Evolutionary conservation across 2,888 invertebrate genomes (phyloP), one percentile per base, ranked within the genome.

Genomic region (Drosophila lacicola): DNA sequence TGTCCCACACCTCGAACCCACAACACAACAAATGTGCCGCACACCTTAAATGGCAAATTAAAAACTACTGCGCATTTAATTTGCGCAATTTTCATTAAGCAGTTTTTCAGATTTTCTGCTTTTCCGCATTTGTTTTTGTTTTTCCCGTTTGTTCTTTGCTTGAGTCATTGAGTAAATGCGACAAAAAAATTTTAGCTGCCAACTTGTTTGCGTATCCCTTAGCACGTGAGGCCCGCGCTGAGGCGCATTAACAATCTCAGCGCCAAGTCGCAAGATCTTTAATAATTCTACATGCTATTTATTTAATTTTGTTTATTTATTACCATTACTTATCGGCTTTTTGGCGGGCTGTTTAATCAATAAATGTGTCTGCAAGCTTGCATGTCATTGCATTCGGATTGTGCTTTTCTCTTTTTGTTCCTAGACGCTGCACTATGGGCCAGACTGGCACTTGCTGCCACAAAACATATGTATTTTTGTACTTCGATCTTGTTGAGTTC

Each of bases 11-110:
- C 17, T 9, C 13, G 9, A 36, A 3, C 0, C 25, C 21, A 2
- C 5, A 4, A 1, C 37, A 17, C 65, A 8, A 17, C 29, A 39
- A 44, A 54, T 41, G 69, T 67, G 61, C 29, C 29, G 29, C 65
- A 70, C 77, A 68, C 88, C 82, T 70, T 85, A 87, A 82, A 82
- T 71, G 85, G 88, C 63, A 82, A 84, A 88, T 83, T 83, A 78
- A 80, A 82, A 78, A 51, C 61, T 53, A 80, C 76, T 82, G 82
- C 82, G 82, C 82, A 87, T 81, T 82, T 62, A 62, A 77, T 70
- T 75, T 68, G 64, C 56, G 29, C 77, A 67, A 71, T 77, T 75
- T 75, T 54, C 56, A 77, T 63, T 60, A 56, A 41, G 55, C 41
- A 17, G 45, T 37, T 57, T 54, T 53, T 53, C 34, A 37, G 41